Conservation (phyloP, 1,140 invertebrate genomes). For the Microplitis mediator region DNA sequence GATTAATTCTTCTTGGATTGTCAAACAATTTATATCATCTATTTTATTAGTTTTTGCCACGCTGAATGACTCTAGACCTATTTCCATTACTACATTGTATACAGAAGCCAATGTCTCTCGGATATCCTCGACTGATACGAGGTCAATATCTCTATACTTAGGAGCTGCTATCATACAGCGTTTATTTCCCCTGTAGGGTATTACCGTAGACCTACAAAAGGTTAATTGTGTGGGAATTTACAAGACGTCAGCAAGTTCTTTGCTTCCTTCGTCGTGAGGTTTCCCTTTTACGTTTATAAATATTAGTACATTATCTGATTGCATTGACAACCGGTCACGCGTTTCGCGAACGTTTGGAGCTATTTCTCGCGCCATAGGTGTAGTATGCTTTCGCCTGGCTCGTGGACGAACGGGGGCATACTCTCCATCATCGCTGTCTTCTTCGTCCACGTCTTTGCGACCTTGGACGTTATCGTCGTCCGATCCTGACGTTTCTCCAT, state of each 20-base stretch:
- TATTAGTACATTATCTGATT: too few relatives aligned
- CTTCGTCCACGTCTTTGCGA: too few relatives aligned
- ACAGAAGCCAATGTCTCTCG: not conserved
- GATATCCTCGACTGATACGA: not conserved
- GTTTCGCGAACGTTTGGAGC: too few relatives aligned
- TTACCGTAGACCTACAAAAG: not conserved
- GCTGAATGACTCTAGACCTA: not conserved
- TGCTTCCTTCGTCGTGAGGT: too few relatives aligned
- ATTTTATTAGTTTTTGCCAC: conserved; percentile 4
- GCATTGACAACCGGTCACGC: too few relatives aligned
- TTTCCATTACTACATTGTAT: not conserved
- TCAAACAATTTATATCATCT: not conserved
- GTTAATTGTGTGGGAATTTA: not conserved
- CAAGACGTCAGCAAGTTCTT: not conserved
- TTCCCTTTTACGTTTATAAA: too few relatives aligned
- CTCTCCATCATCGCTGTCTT: too few relatives aligned
- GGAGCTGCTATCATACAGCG: not conserved
- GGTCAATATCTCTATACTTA: not conserved
- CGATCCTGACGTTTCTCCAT: too few relatives aligned
- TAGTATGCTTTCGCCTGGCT: too few relatives aligned
- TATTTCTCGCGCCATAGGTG: too few relatives aligned
- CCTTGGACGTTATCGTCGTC: too few relatives aligned
- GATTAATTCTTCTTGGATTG: not conserved
- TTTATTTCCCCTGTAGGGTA: not conserved
- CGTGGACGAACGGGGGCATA: too few relatives aligned